Evolutionary conservation across 2,113 vertebrate species (phyloP).

Genomic region (Esox niger): DNA sequence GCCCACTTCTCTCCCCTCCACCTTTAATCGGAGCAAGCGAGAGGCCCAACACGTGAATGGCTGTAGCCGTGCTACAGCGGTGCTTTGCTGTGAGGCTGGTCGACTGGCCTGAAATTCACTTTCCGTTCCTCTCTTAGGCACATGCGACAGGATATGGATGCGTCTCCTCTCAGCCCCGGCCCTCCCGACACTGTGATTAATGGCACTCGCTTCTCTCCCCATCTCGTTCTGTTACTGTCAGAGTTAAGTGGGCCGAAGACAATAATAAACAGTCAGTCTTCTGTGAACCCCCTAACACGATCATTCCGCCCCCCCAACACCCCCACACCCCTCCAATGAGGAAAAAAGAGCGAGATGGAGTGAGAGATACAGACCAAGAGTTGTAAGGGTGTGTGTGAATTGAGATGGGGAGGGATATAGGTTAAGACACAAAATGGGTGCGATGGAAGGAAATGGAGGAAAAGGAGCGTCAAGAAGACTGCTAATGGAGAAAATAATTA

Average conservation of each 20-base stretch:
- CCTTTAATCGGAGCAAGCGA: slow-evolving; percentile 30
- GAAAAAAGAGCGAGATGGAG: slow-evolving; percentile 57
- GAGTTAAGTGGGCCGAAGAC: slow-evolving; percentile 75
- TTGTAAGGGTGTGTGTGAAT: not conserved
- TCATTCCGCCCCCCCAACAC: slow-evolving; percentile 48
- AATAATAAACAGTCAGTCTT: slow-evolving; percentile 76
- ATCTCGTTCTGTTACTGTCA: slow-evolving; percentile 77
- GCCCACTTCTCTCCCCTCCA: slow-evolving; percentile 41
- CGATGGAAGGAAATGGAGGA: slow-evolving; percentile 39
- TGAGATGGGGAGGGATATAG: slow-evolving; percentile 35
- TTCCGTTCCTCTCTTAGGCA: slow-evolving; percentile 46
- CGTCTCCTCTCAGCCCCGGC: slow-evolving; percentile 53
- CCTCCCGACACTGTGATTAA: slow-evolving; percentile 70
- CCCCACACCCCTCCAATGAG: slow-evolving; percentile 44
- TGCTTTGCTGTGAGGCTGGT: slow-evolving; percentile 32
- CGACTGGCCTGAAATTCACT: slow-evolving; percentile 65
- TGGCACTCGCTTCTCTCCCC: slow-evolving; percentile 68
- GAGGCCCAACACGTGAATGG: slow-evolving; percentile 32
- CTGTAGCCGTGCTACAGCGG: slow-evolving; percentile 35
- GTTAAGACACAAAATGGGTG: slow-evolving; percentile 42
- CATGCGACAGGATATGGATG: slow-evolving; percentile 54
- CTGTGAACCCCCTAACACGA: slow-evolving; percentile 69
- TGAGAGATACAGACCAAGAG: slow-evolving; percentile 43
- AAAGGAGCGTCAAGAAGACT: slow-evolving; percentile 20
- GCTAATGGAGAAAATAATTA: not conserved